Evolutionary conservation across 2,113 vertebrate species (phyloP).

Genomic region (Chaetodon auriga): DNA sequence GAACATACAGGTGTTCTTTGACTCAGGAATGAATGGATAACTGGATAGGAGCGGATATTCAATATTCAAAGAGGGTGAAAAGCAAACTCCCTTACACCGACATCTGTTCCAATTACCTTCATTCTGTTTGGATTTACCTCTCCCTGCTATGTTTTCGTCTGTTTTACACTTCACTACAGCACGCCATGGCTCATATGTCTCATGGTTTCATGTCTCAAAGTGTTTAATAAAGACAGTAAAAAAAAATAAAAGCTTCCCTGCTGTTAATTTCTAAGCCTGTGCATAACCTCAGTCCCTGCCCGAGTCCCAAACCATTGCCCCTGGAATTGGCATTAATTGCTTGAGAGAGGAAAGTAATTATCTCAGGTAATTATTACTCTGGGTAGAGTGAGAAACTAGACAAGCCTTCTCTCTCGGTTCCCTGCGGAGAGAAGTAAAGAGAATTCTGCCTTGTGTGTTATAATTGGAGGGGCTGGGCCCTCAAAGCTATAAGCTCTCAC

Average conservation of each 20-base stretch:
- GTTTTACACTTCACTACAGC: conserved; percentile 34
- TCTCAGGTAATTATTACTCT: conserved; percentile 88
- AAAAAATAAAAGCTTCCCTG: conserved; percentile 53
- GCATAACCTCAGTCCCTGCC: conserved; percentile 58
- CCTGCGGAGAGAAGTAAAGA: conserved; percentile 74
- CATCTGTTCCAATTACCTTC: conserved; percentile 46
- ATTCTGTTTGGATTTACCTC: conserved; percentile 15
- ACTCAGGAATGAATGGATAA: background rate
- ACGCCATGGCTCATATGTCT: conserved; percentile 14
- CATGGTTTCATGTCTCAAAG: conserved; percentile 52
- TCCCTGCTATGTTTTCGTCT: background rate
- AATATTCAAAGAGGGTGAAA: background rate
- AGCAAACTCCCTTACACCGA: background rate
- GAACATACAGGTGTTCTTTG: conserved; percentile 3
- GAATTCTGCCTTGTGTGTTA: conserved; percentile 80
- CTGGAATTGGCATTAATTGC: conserved; percentile 85
- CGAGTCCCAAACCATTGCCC: conserved; percentile 74
- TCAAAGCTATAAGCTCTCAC: conserved; percentile 73
- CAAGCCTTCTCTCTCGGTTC: conserved; percentile 66
- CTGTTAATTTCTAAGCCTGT: conserved; percentile 62
- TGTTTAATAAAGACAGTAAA: conserved; percentile 63
- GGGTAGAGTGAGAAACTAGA: conserved; percentile 80
- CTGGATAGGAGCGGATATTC: background rate
- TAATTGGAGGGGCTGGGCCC: conserved; percentile 84
- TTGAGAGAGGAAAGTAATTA: conserved; percentile 86